Percentiles rank a stretch among this genome's conserved stretches.
These are phyloP conservation scores for Troides oblongomaculatus DNA, from an alignment of 2,888 invertebrate genomes.

Conservation along the genomic window DNA sequence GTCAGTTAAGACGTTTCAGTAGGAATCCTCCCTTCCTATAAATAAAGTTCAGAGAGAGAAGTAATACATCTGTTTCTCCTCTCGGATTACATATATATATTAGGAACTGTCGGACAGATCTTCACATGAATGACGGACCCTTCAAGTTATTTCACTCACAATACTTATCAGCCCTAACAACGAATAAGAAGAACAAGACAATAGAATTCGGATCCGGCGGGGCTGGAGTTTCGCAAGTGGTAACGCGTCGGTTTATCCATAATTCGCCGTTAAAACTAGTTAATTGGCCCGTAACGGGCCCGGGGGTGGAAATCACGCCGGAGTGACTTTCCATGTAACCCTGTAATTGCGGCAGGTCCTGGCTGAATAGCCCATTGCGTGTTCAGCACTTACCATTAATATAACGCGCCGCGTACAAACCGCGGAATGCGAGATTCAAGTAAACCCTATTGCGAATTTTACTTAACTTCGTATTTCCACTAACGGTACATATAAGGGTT, in stretches of 20 bases:
- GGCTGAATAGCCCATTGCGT: conserved; percentile 19
- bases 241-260: conserved; percentile 5
- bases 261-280: conserved; percentile 26
- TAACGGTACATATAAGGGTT: not conserved
- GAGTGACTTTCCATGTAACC: conserved; percentile 28
- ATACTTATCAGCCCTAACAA: too few species aligned
- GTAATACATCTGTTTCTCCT: too few species aligned
- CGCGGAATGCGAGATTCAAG: not conserved
- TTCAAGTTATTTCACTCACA: too few species aligned
- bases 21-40: too few species aligned
- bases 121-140: too few species aligned
- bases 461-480: conserved; percentile 4
- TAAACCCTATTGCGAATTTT: not conserved
- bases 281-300: conserved; percentile 22
- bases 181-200: too few species aligned
- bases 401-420: conserved; percentile 9
- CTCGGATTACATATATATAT: too few species aligned
- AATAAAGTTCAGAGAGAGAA: too few species aligned
- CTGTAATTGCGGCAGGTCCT: conserved; percentile 20
- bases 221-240: too few species aligned
- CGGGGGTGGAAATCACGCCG: conserved; percentile 10
- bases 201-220: too few species aligned
- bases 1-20: too few species aligned
- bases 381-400: conserved; percentile 17
- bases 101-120: too few species aligned